Evolutionary conservation across 1,140 invertebrate species (phyloP).

Genomic region (Goniozus legneri): DNA sequence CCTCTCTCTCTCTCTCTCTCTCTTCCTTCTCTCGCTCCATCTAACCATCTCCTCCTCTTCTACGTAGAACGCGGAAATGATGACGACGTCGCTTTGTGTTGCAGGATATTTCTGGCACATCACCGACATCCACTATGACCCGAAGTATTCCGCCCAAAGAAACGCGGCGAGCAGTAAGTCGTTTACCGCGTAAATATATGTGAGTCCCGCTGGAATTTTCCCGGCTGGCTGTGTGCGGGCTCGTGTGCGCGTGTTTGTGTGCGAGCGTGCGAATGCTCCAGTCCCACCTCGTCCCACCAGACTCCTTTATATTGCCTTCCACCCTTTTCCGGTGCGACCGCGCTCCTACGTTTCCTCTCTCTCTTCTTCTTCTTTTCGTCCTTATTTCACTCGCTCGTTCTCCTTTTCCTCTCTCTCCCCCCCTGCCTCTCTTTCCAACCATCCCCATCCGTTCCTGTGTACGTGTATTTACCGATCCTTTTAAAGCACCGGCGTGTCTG

Average conservation of each 20-base stretch:
- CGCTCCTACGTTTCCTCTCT: neutral
- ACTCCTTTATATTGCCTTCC: neutral
- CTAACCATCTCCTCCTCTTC: too few species aligned
- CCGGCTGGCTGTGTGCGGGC: too few species aligned
- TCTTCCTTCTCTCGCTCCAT: too few species aligned
- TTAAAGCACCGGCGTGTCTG: slow-evolving; percentile 17
- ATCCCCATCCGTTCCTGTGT: neutral
- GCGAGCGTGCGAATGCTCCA: too few species aligned
- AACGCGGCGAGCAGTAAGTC: slow-evolving; percentile 70
- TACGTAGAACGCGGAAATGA: slow-evolving; percentile 16
- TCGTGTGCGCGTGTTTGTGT: too few species aligned
- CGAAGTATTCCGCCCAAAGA: slow-evolving; percentile 69
- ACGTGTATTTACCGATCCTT: slow-evolving; percentile 23
- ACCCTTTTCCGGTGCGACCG: too few species aligned
- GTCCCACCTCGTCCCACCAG: too few species aligned
- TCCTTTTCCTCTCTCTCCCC: neutral
- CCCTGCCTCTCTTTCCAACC: neutral
- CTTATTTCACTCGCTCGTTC: neutral
- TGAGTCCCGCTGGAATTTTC: too few species aligned
- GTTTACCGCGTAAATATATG: neutral
- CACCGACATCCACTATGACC: slow-evolving; percentile 85
- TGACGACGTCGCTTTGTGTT: slow-evolving; percentile 50
- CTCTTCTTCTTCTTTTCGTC: neutral
- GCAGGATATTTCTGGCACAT: slow-evolving; percentile 91
- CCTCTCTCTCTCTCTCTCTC: too few species aligned